These are phyloP conservation scores for Pseudotriccus pelzelni DNA, from an alignment of 2,797 vertebrate species.

Conservation along the genomic window DNA sequence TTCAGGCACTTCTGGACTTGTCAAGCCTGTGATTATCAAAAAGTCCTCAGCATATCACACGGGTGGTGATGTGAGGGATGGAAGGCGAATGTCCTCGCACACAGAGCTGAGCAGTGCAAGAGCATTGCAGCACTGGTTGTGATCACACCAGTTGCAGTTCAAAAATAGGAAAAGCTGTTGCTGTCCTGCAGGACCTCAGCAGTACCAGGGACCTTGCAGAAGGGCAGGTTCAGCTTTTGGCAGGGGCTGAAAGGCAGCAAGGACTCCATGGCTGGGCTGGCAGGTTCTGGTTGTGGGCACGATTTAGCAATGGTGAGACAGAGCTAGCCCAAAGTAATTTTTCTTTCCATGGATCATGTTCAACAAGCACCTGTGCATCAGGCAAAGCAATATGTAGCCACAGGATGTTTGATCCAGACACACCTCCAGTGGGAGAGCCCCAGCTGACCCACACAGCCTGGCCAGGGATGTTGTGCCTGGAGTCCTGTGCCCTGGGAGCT, in stretches of 20 bases:
- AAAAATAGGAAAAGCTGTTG: background rate
- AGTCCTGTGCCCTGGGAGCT: background rate
- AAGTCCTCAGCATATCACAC: background rate
- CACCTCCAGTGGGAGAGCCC: background rate
- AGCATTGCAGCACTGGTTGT: background rate
- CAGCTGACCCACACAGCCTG: background rate
- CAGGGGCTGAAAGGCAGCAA: background rate
- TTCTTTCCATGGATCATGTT: background rate
- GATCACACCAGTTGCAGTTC: background rate
- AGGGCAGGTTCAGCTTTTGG: background rate
- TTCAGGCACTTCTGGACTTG: rapidly evolving
- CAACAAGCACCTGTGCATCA: background rate
- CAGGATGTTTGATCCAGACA: background rate
- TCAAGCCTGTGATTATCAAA: background rate
- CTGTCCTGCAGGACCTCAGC: background rate
- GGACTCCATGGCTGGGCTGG: background rate
- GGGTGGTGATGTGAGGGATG: background rate
- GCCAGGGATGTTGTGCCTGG: rapidly evolving
- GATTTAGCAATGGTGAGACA: background rate
- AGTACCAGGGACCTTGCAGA: background rate
- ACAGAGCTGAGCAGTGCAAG: background rate
- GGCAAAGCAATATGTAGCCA: background rate
- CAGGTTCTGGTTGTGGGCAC: rapidly evolving
- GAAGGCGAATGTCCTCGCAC: background rate
- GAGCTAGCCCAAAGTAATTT: background rate